Percentiles rank a stretch among this genome's conserved stretches.
Conservation (phyloP, 2,113 vertebrate species). For the Pongo abelii region DNA sequence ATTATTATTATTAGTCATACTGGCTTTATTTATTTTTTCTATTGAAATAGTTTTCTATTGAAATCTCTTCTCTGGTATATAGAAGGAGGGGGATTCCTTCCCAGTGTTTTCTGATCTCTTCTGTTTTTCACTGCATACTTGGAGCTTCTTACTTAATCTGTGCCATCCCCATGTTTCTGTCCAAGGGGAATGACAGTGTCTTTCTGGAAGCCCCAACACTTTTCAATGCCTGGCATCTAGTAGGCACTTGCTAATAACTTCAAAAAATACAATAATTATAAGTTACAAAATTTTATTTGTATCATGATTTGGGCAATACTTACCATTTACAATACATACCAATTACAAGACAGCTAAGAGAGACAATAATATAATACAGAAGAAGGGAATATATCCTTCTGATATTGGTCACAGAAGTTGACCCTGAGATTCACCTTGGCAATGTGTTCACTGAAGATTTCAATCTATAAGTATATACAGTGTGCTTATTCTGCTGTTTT, state of each 20-base stretch:
- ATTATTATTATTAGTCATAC: background rate
- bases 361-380: background rate
- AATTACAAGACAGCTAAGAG: background rate
- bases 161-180: background rate
- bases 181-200: background rate
- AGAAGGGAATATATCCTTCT: background rate
- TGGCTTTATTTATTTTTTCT: background rate
- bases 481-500: background rate
- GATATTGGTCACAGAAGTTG: background rate
- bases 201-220: background rate
- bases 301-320: background rate
- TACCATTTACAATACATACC: no score
- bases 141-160: background rate
- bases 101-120: background rate
- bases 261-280: background rate
- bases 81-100: background rate
- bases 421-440: background rate
- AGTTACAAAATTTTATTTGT: background rate
- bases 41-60: background rate
- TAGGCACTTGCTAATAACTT: background rate
- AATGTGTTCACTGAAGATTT: background rate
- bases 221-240: background rate
- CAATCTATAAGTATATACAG: rapidly evolving
- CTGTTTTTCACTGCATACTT: background rate
- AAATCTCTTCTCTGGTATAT: background rate